These are phyloP conservation scores for Microplitis demolitor DNA, from an alignment of 1,140 invertebrate species.

Conservation along the genomic window DNA sequence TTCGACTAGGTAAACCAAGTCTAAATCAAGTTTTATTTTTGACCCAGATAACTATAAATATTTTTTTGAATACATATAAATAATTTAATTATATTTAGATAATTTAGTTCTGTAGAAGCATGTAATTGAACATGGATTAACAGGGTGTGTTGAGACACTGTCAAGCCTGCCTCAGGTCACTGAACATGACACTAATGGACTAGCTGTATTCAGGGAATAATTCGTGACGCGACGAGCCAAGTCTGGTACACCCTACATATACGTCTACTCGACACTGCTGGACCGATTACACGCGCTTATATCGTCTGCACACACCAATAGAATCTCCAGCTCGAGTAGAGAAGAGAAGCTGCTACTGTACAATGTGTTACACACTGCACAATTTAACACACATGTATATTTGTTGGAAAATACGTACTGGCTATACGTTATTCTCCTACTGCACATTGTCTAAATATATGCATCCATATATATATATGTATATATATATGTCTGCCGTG, in stretches of 20 bases:
- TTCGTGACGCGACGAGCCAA: slow-evolving; percentile 24
- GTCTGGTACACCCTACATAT: background rate
- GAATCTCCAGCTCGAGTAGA: background rate
- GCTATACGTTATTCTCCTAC: too few relatives aligned
- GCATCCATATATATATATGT: background rate
- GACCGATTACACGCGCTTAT: slow-evolving; percentile 29
- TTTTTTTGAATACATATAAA: too few relatives aligned
- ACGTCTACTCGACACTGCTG: slow-evolving; percentile 12
- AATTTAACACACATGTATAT: slow-evolving; percentile 14
- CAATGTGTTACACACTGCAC: background rate
- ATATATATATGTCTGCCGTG: background rate
- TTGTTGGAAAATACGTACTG: background rate
- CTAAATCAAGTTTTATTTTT: too few relatives aligned
- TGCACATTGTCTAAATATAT: background rate
- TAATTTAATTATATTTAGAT: background rate
- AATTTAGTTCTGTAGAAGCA: background rate
- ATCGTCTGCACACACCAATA: slow-evolving; percentile 7
- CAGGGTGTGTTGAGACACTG: slow-evolving; percentile 19
- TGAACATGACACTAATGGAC: slow-evolving; percentile 29
- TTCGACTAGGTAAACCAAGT: too few relatives aligned
- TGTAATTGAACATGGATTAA: background rate
- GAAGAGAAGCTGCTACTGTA: slow-evolving; percentile 1
- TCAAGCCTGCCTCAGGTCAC: background rate
- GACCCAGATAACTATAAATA: too few relatives aligned
- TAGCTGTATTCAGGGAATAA: slow-evolving; percentile 28